A percentile compares a stretch with the other conserved stretches of the same genome.
Evolutionary conservation across 2,888 invertebrate genomes (phyloP).

Genomic region (Mellilla xanthometata): DNA sequence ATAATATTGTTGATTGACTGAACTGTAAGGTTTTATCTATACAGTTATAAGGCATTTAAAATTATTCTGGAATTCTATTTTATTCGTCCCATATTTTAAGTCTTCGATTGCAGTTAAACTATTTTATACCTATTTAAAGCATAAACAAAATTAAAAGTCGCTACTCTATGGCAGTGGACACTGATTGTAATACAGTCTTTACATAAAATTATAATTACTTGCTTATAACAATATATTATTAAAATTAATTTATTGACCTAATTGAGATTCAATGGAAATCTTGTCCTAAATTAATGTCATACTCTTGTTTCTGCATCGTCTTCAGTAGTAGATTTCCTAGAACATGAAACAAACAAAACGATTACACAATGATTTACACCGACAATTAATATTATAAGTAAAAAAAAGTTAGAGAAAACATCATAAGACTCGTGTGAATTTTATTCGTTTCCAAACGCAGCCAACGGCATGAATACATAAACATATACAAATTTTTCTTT

Average conservation of each 20-base stretch:
- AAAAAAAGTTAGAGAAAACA: too few species aligned
- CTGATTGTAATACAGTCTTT: constrained; percentile 72
- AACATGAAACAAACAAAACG: too few species aligned
- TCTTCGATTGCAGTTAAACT: constrained; percentile 20
- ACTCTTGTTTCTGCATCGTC: constrained; percentile 79
- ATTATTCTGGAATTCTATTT: too few species aligned
- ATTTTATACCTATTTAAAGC: constrained; percentile 50
- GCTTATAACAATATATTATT: constrained; percentile 34
- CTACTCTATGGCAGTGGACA: constrained; percentile 76
- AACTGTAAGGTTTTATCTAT: too few species aligned
- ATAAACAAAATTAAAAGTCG: constrained; percentile 51
- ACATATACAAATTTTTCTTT: too few species aligned
- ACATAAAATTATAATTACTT: constrained; percentile 50
- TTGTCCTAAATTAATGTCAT: constrained; percentile 59
- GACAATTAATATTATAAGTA: too few species aligned
- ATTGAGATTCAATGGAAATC: constrained; percentile 81
- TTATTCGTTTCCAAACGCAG: too few species aligned
- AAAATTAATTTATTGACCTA: constrained; percentile 60
- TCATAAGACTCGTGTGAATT: too few species aligned
- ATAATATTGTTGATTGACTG: too few species aligned
- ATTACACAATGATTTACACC: too few species aligned
- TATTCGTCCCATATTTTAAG: neutral
- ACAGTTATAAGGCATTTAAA: too few species aligned
- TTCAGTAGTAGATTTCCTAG: constrained; percentile 83
- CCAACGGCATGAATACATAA: too few species aligned